Evolutionary conservation across 2,888 invertebrate genomes (phyloP).

Genomic region (Venusia cambrica): DNA sequence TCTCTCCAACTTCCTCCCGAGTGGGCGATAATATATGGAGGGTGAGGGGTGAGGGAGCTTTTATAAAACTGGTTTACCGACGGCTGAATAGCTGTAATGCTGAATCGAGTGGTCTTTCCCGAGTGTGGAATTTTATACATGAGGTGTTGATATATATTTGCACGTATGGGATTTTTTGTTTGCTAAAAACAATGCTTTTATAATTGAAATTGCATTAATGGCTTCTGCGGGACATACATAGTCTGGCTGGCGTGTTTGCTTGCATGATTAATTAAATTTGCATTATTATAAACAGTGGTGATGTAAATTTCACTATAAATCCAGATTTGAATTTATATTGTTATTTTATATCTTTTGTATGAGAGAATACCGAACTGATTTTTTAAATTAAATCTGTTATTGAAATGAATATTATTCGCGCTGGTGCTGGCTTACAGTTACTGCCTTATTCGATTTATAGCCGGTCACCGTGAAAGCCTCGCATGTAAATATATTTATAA

Average conservation of each 20-base stretch:
- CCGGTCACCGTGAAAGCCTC: too few species aligned
- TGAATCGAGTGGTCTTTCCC: conserved; percentile 58
- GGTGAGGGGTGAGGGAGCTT: conserved; percentile 36
- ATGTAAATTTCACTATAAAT: conserved; percentile 11
- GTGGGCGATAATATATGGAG: conserved; percentile 20
- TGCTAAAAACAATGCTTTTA: conserved; percentile 32
- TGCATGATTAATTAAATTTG: conserved; percentile 17
- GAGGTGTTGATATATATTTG: conserved; percentile 45
- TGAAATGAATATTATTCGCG: too few species aligned
- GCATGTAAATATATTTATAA: too few species aligned
- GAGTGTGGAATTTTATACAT: conserved; percentile 61
- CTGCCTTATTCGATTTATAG: too few species aligned
- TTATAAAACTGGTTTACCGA: conserved; percentile 35
- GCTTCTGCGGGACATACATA: conserved; percentile 6
- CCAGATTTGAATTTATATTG: conserved; percentile 9
- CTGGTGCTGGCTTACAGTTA: too few species aligned
- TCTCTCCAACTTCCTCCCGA: conserved; percentile 33
- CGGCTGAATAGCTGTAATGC: conserved; percentile 59
- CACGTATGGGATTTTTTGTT: conserved; percentile 33
- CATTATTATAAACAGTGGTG: conserved; percentile 13
- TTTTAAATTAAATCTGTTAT: too few species aligned
- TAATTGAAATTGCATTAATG: conserved; percentile 15
- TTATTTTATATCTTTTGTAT: too few species aligned
- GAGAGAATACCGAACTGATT: too few species aligned
- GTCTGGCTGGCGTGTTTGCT: conserved; percentile 7